These are phyloP conservation scores for Xiphophorus maculatus DNA, from an alignment of 2,113 vertebrate species.

Conservation along the genomic window DNA sequence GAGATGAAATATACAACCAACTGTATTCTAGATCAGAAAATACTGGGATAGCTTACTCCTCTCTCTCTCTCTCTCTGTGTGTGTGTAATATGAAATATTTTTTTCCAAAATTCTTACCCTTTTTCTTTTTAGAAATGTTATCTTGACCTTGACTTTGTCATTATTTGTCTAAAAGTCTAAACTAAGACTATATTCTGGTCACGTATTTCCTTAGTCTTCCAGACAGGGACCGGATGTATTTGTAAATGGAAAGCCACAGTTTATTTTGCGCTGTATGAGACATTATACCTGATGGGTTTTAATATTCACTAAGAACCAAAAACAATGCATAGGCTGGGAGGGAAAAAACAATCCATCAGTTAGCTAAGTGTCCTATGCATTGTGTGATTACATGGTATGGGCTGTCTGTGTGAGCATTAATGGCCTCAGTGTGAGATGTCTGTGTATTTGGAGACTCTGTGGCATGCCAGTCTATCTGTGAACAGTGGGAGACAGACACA, in stretches of 20 bases:
- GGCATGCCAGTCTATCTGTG: constrained; percentile 57
- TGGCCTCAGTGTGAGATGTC: constrained; percentile 62
- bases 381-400: constrained; percentile 39
- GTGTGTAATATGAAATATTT: too few relatives aligned
- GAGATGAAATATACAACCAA: too few relatives aligned
- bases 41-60: too few relatives aligned
- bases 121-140: too few relatives aligned
- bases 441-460: constrained; percentile 57
- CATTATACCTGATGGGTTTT: not conserved
- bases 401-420: constrained; percentile 31
- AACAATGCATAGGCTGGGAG: not conserved
- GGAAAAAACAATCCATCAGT: constrained; percentile 15
- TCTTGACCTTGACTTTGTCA: too few relatives aligned
- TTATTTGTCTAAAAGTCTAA: too few relatives aligned
- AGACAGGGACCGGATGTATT: constrained; percentile 3
- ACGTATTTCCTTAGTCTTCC: not conserved
- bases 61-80: too few relatives aligned
- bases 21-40: too few relatives aligned
- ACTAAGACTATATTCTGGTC: too few relatives aligned
- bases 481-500: constrained; percentile 67
- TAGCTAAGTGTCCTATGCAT: constrained; percentile 40
- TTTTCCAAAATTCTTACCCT: too few relatives aligned
- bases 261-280: constrained; percentile 15
- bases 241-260: not conserved
- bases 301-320: constrained; percentile 11